phyloP scores from a whole-genome alignment of 37 sponge, comb jelly and placozoan species.

The Axinella damicornis region DNA sequence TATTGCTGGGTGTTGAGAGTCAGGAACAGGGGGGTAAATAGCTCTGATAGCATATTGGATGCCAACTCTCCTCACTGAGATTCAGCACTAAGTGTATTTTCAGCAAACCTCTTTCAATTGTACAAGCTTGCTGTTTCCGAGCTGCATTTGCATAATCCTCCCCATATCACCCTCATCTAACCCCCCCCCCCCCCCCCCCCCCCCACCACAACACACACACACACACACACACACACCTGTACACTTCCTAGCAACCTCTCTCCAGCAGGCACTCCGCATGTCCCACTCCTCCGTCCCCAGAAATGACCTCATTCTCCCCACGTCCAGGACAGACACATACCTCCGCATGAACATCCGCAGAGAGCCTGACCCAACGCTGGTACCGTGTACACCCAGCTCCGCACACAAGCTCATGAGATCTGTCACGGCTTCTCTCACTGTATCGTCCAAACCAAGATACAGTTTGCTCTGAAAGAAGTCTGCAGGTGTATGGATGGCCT shows the following conservation, averaged over 20 bases:
- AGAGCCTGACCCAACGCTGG: neutral
- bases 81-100: too few relatives aligned
- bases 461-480: too few relatives aligned
- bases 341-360: neutral
- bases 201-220: conserved; percentile 5
- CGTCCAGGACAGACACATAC: neutral
- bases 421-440: neutral
- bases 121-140: too few relatives aligned
- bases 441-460: neutral
- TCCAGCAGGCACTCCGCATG: conserved; percentile 8
- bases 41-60: too few relatives aligned
- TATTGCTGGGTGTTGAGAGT: too few relatives aligned
- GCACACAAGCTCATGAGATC: conserved; percentile 9
- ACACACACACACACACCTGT: neutral
- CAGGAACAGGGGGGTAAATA: too few relatives aligned
- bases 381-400: conserved; percentile 1
- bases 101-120: too few relatives aligned
- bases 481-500: too few relatives aligned
- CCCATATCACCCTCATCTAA: too few relatives aligned
- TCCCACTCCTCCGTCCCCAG: conserved; percentile 17
- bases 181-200: neutral
- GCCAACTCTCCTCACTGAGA: too few relatives aligned
- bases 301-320: neutral
- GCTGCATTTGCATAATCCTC: too few relatives aligned
- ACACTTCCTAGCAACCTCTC: neutral